A percentile compares a stretch with the other conserved stretches of the same genome.
Evolutionary conservation across 2,113 vertebrate species (phyloP).

Genomic region (Thamnophis sirtalis): DNA sequence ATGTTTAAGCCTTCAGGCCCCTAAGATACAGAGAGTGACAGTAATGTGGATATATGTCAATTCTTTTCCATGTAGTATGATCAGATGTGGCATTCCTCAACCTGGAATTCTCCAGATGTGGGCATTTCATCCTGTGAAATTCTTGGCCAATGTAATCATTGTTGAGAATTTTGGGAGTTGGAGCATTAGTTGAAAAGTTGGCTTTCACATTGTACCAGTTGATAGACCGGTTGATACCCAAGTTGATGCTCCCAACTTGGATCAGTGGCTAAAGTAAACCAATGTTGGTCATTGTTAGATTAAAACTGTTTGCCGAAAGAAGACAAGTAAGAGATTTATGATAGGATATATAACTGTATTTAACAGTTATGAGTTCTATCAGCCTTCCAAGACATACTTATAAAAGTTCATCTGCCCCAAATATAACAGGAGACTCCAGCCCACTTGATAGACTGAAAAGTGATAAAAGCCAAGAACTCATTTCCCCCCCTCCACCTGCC

Average conservation of each 20-base stretch:
- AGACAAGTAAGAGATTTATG: background rate
- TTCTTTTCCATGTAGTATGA: background rate
- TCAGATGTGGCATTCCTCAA: background rate
- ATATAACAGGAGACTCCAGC: background rate
- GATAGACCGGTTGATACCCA: background rate
- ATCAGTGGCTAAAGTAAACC: background rate
- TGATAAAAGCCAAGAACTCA: conserved; percentile 13
- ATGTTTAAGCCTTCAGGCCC: background rate
- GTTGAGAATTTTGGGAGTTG: background rate
- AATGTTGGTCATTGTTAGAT: background rate
- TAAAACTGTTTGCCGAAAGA: background rate
- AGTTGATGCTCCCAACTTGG: background rate
- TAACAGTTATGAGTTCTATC: background rate
- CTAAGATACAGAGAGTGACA: background rate
- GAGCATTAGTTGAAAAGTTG: background rate
- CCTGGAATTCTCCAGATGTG: background rate
- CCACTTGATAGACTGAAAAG: background rate
- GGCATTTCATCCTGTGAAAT: background rate
- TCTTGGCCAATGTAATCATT: background rate
- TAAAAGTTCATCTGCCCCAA: conserved; percentile 4
- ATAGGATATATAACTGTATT: background rate
- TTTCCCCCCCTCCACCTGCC: background rate
- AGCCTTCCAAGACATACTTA: background rate
- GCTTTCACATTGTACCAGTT: background rate
- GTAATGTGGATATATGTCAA: background rate